Evolutionary conservation across 2,888 invertebrate species (phyloP).

Genomic region (Galerucella nymphaeae): DNA sequence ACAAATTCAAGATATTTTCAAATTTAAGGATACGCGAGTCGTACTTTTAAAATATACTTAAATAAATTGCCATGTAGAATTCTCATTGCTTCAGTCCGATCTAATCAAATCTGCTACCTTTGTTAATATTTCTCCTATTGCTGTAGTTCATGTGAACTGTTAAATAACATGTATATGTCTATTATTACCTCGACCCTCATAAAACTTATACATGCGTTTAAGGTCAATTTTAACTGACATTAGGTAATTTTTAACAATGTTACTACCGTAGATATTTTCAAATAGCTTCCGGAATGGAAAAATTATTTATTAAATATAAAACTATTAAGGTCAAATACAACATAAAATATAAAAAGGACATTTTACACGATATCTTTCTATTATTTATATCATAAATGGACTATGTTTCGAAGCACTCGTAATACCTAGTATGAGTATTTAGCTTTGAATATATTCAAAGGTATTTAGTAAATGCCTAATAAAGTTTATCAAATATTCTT

Average conservation of each 20-base stretch:
- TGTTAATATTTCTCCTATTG: too few relatives aligned
- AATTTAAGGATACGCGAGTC: too few relatives aligned
- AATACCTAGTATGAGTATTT: too few relatives aligned
- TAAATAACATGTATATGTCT: neutral
- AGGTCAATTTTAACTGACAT: neutral
- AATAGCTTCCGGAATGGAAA: neutral
- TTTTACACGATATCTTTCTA: neutral
- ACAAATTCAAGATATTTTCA: too few relatives aligned
- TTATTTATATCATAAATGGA: neutral
- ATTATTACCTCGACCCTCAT: slow-evolving; percentile 5
- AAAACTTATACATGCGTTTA: neutral
- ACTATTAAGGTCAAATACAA: neutral
- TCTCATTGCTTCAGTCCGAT: too few relatives aligned
- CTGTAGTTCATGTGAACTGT: neutral
- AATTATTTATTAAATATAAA: neutral
- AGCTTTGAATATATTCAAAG: too few relatives aligned
- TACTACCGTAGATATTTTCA: neutral
- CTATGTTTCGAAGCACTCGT: too few relatives aligned
- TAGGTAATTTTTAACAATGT: neutral
- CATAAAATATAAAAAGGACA: neutral
- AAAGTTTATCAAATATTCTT: too few relatives aligned
- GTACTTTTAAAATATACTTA: too few relatives aligned
- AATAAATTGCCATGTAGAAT: too few relatives aligned
- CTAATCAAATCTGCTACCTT: too few relatives aligned
- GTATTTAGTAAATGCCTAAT: too few relatives aligned